phyloP scores from a whole-genome alignment of 2,888 invertebrate species.

The Phortica magna region DNA sequence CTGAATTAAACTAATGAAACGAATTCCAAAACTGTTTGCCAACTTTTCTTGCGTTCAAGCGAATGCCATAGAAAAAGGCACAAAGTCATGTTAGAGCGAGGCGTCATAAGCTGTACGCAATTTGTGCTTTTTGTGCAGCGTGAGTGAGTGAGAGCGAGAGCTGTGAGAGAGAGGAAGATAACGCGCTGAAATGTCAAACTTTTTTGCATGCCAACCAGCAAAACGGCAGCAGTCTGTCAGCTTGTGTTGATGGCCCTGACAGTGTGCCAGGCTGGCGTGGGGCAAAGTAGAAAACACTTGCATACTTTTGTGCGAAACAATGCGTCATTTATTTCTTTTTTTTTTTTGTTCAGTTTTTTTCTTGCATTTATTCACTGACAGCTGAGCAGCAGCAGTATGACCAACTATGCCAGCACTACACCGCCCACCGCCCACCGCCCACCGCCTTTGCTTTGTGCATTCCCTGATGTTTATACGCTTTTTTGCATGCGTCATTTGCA shows the following conservation, averaged over 20 bases:
- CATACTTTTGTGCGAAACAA: slow-evolving; percentile 31
- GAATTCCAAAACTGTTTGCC: slow-evolving; percentile 25
- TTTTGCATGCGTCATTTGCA: slow-evolving; percentile 33
- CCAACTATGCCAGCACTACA: not conserved
- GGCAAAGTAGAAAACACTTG: slow-evolving; percentile 8
- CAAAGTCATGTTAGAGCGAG: not conserved
- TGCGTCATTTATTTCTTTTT: slow-evolving; percentile 22
- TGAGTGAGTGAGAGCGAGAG: not conserved
- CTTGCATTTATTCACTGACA: not conserved
- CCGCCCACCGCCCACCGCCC: not conserved
- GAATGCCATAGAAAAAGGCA: not conserved
- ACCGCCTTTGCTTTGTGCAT: not conserved
- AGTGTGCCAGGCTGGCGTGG: not conserved
- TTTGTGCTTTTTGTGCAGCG: not conserved
- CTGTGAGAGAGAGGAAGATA: not conserved
- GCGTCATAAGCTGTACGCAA: not conserved
- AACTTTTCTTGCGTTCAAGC: not conserved
- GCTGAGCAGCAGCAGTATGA: not conserved
- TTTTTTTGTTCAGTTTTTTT: slow-evolving; percentile 16
- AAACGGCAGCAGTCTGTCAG: not conserved
- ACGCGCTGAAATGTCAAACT: slow-evolving; percentile 27
- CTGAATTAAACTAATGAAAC: slow-evolving; percentile 38
- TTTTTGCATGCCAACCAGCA: not conserved
- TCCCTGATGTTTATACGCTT: not conserved
- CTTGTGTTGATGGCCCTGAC: too few species aligned